These are phyloP conservation scores for Thera britannica DNA, from an alignment of 2,888 invertebrate species.

Conservation along the genomic window DNA sequence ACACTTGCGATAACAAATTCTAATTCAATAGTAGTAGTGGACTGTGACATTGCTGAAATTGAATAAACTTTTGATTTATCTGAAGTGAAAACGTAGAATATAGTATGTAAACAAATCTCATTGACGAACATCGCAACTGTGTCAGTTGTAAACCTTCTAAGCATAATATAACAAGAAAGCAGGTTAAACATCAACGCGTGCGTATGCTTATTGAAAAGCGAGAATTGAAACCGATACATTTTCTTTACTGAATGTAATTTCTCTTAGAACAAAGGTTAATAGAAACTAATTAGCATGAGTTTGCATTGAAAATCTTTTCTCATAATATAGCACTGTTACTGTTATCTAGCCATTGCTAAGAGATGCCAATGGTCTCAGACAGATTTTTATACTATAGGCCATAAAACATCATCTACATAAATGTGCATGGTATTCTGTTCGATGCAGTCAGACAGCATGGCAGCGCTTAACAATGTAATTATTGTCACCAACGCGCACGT, in stretches of 20 bases:
- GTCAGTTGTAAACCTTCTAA: constrained; percentile 9
- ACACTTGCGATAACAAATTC: constrained; percentile 46
- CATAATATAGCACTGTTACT: no score
- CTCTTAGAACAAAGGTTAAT: constrained; percentile 26
- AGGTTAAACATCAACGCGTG: constrained; percentile 28
- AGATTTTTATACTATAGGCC: background rate
- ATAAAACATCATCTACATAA: constrained; percentile 32
- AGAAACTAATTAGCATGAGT: constrained; percentile 37
- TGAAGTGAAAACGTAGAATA: background rate
- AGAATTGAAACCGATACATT: constrained; percentile 32
- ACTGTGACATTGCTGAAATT: constrained; percentile 15
- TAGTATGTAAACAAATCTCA: background rate
- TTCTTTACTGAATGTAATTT: constrained; percentile 17
- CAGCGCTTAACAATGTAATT: constrained; percentile 43
- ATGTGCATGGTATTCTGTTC: constrained; percentile 27
- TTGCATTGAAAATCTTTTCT: constrained; percentile 25
- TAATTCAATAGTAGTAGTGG: constrained; percentile 35
- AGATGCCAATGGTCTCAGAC: background rate
- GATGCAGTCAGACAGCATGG: constrained; percentile 47
- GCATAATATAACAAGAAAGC: constrained; percentile 25
- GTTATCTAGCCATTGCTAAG: background rate
- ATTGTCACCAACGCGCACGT: constrained; percentile 36
- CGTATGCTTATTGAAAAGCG: constrained; percentile 28
- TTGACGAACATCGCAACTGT: constrained; percentile 7
- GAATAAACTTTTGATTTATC: background rate